A percentile compares a stretch with the other conserved stretches of the same genome.
Conservation (phyloP, 2,113 vertebrate genomes). For the Agelaius tricolor region DNA sequence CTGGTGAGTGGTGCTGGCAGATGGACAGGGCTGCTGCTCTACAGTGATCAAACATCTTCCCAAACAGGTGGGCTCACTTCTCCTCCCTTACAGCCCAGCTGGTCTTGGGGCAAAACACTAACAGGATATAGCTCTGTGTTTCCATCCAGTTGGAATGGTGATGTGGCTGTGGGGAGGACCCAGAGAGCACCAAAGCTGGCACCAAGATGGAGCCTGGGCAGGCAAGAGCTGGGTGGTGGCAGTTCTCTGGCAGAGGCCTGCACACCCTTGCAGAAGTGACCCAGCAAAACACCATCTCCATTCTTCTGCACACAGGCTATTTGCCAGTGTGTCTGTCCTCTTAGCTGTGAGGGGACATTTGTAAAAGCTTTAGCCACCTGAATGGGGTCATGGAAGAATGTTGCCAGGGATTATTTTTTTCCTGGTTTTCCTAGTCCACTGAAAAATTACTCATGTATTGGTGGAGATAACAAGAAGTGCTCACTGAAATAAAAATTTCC, state of each 20-base stretch:
- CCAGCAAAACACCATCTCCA: background rate
- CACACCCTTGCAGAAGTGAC: background rate
- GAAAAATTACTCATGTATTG: background rate
- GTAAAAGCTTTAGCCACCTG: background rate
- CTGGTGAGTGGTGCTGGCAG: background rate
- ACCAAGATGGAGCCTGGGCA: background rate
- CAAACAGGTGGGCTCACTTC: background rate
- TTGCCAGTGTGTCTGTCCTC: background rate
- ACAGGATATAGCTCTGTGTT: background rate
- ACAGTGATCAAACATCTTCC: background rate
- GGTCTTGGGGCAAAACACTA: background rate
- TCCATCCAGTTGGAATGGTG: accelerated
- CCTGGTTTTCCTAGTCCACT: background rate
- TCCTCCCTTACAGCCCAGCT: accelerated
- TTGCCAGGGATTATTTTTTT: background rate
- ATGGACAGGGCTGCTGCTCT: background rate
- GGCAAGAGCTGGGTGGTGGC: background rate
- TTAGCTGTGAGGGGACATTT: background rate
- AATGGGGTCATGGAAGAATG: background rate
- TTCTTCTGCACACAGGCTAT: background rate
- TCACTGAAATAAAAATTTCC: slow-evolving; percentile 15
- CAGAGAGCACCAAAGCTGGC: background rate
- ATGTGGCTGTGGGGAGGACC: accelerated
- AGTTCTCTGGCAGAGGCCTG: background rate
- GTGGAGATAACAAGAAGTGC: background rate